phyloP scores from a whole-genome alignment of 2,113 vertebrate species.

The Pelmatolapia mariae region DNA sequence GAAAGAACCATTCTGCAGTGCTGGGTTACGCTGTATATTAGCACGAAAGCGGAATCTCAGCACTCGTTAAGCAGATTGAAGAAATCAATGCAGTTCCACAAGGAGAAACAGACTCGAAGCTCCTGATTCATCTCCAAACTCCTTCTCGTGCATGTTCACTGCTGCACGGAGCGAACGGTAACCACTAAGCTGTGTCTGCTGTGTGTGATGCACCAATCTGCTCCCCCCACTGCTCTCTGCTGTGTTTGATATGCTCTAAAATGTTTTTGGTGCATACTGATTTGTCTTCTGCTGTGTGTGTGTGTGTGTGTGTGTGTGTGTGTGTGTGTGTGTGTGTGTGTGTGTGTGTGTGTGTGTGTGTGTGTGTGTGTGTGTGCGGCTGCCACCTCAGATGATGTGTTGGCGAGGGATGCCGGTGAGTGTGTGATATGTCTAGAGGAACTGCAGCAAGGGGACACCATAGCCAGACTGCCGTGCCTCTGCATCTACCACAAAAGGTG shows the following conservation, averaged over 20 bases:
- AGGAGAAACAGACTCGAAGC: background rate
- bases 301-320: background rate
- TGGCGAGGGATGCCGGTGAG: constrained; percentile 94
- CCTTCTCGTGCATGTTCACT: background rate
- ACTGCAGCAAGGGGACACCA: constrained; percentile 96
- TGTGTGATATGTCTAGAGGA: constrained; percentile 99
- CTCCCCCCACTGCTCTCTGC: background rate
- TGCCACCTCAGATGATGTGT: constrained; percentile 85
- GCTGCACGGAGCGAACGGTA: background rate
- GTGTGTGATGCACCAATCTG: background rate
- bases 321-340: background rate
- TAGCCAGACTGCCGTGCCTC: constrained; percentile 99
- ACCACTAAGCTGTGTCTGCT: background rate
- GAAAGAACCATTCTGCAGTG: background rate
- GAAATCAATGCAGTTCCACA: background rate
- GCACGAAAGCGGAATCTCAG: background rate
- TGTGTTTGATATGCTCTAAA: constrained; percentile 12
- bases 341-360: constrained; percentile 25
- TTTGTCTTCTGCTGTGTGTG: constrained; percentile 19
- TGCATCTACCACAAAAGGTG: constrained; percentile 99
- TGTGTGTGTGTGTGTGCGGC: constrained; percentile 8
- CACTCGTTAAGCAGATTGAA: background rate
- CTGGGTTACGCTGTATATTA: background rate
- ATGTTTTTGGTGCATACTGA: constrained; percentile 30
- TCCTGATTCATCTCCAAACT: background rate